phyloP scores from a whole-genome alignment of 2,113 vertebrate species.

The Baryphthengus martii region DNA sequence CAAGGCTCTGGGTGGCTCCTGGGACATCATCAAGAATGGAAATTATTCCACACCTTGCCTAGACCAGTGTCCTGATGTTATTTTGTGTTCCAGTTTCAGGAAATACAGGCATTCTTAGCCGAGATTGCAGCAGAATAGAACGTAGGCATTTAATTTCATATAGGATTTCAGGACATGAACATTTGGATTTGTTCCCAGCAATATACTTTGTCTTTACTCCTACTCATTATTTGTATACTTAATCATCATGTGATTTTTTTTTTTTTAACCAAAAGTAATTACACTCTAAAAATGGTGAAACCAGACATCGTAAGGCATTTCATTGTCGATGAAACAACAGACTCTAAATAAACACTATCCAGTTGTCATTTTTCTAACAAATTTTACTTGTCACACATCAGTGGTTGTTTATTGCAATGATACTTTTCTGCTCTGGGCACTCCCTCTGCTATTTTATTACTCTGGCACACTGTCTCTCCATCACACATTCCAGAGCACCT shows the following conservation, averaged over 20 bases:
- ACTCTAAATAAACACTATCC: neutral
- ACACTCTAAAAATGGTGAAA: neutral
- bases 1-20: neutral
- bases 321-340: neutral
- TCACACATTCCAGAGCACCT: neutral
- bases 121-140: neutral
- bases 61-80: neutral
- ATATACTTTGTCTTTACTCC: neutral
- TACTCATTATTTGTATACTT: neutral
- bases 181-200: conserved; percentile 4
- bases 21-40: neutral
- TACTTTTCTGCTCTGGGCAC: neutral
- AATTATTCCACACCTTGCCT: conserved; percentile 26
- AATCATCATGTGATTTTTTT: neutral
- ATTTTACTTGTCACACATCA: neutral
- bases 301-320: neutral
- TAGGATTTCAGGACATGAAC: neutral
- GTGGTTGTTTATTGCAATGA: neutral
- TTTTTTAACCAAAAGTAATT: neutral
- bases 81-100: neutral
- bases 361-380: neutral
- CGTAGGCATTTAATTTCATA: neutral
- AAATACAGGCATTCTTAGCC: neutral
- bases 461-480: neutral
- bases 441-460: neutral